Percentiles rank a stretch among this genome's conserved stretches.
These are phyloP conservation scores for Polyploca ridens DNA, from an alignment of 2,888 invertebrate species.

Conservation along the genomic window DNA sequence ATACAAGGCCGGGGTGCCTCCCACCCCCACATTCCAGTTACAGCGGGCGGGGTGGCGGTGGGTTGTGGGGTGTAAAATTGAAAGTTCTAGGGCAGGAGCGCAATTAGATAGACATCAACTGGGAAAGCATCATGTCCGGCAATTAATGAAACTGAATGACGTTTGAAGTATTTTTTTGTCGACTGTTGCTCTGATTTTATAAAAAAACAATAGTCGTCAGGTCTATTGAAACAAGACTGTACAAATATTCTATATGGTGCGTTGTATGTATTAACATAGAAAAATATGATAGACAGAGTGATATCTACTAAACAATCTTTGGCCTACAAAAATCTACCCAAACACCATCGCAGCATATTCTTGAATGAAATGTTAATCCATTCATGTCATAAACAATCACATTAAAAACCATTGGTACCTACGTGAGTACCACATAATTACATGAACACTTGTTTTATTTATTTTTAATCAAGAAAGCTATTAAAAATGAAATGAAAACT, in stretches of 20 bases:
- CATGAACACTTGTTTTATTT: no score
- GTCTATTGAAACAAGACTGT: neutral
- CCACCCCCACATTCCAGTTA: slow-evolving; percentile 38
- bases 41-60: slow-evolving; percentile 29
- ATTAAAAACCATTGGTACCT: no score
- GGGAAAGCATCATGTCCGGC: slow-evolving; percentile 42
- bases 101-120: slow-evolving; percentile 51
- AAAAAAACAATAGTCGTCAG: neutral
- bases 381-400: no score
- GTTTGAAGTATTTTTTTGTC: neutral
- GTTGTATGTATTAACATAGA: no score
- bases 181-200: neutral
- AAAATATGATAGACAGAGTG: no score
- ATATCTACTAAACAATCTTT: no score
- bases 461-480: neutral
- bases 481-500: slow-evolving; percentile 19
- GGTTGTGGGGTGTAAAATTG: slow-evolving; percentile 38
- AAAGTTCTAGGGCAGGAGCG: slow-evolving; percentile 54
- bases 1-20: slow-evolving; percentile 30
- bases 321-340: no score
- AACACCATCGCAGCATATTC: no score
- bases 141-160: slow-evolving; percentile 42
- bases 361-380: no score
- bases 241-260: no score
- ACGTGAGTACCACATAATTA: no score